Base-by-base conservation (phyloP, 30 jellyfish, hydroid and myxozoan genomes). In the Pseudorhiza aurosa region DNA sequence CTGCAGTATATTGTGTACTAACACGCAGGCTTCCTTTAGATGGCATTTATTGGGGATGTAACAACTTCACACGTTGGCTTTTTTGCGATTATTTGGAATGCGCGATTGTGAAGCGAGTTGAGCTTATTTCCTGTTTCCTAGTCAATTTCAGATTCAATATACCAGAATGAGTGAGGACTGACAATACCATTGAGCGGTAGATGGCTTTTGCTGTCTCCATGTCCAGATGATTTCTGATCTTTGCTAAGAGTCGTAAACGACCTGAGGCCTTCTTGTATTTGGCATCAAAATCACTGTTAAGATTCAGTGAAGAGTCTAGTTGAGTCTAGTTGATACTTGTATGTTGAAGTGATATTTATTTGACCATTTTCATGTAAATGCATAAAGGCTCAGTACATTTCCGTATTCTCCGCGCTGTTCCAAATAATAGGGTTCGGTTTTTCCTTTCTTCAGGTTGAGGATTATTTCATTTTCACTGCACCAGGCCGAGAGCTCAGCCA, bases 261-360 rank as follows among this genome's bases (percentile, higher is more conserved):
- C 92, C 96, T 49, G 82, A 59, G 56, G 96, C 96, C 12, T 53
- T 53, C 77, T 81, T 81, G 85, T 81, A 81, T 65, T 65, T 64
- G 77, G 65, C 55, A 37, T 64, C 92, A 65, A 81, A 81, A 51
- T 81, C 85, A 46, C 85, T 67, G 68, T 64, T 81, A 47, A 81
- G 85, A 63, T 81, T 65, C 67, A 65, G 60, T 59, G 92, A 81
- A 29, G 85, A 26, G 92, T 81, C 85, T 53, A 81, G 68, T 10
- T 77, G 77, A 33, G 49, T 77, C 65, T n/a, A 85, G 85, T 1
- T 64, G 92, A 65, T 81, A 81, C 82, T 79, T 79, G 57, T 79
- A 79, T 79, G 75, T 79, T n/a, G 74, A 60, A 46, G 84, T 79
- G 75, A 60, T 44, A 43, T 62, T 79, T 74, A 79, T 65, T 42